phyloP scores from a whole-genome alignment of 2,113 vertebrate genomes.

The Siphamia tubifer region DNA sequence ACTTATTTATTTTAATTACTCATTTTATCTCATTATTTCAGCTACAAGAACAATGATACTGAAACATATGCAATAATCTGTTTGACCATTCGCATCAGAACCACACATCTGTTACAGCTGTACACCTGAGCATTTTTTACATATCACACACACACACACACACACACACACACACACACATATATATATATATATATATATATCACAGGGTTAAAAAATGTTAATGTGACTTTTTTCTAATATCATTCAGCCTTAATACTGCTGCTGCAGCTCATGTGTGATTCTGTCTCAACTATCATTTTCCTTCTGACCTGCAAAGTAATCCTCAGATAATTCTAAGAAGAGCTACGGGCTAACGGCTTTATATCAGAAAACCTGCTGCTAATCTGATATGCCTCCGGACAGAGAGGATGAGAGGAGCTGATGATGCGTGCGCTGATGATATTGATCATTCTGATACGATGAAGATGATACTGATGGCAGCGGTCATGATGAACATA shows the following conservation, averaged over 20 bases:
- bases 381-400: constrained; percentile 42
- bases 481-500: constrained; percentile 25
- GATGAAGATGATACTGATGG: constrained; percentile 26
- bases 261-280: constrained; percentile 16
- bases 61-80: no score
- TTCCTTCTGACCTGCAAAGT: constrained; percentile 35
- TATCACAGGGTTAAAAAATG: no score
- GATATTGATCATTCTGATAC: constrained; percentile 21
- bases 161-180: no score
- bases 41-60: no score
- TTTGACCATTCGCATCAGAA: no score
- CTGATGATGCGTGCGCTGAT: not conserved
- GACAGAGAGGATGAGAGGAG: constrained; percentile 20
- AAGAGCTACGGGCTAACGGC: not conserved
- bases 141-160: no score
- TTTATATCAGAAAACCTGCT: constrained; percentile 14
- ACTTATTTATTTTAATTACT: no score
- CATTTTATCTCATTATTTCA: no score
- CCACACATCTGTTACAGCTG: no score
- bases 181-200: no score
- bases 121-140: not conserved
- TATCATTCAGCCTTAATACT: not conserved
- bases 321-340: constrained; percentile 50
- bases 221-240: no score
- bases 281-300: constrained; percentile 2